Evolutionary conservation across 1,140 invertebrate genomes (phyloP), one percentile per base, ranked within the genome.

Genomic region (Procambarus clarkii): DNA sequence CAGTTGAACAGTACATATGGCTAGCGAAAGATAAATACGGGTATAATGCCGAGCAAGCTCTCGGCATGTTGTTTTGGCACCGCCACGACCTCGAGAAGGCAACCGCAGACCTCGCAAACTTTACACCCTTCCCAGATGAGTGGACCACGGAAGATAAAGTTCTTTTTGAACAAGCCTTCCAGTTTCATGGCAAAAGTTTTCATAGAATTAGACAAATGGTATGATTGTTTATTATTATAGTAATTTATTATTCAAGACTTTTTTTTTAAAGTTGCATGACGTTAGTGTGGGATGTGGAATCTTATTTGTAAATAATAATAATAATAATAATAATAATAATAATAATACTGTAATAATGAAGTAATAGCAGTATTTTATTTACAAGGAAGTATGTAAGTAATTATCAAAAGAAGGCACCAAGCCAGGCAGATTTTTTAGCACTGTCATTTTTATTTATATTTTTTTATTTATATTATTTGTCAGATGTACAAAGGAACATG

Each of bases 91-190:
- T 99, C 69, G 98, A 98, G 92, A 96, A 97, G 93, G 98, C 98
- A 5, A 96, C 98, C 3, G 95, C 97, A 94, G 98, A 99, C 94
- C 95, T 99, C 91, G 97, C 98, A 18, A 99, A 99, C 95, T 99
- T 99, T 94, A 99, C 98, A 86, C 98, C 98, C 3, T 98, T 98
- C 94, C 98, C 98, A 46, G 98, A 99, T 95, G 98, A 99, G 94
- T 99, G 98, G 98, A 98, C 98, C 21, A 97, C 98, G 3, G 98
- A 99, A 95, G 98, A 99, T 94, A 99, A 99, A 96, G 98, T 99
- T 78, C 95, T 99, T 34, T 99, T 99, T 95, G 98, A 99, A 94
- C 98, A 99, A 94, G 98, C 98, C 46, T 99, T 99, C 94, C 98
- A 98, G 94, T 99, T 99, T 94, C 98, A 99, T 96, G 98, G 98